A percentile compares a stretch with the other conserved stretches of the same genome.
Evolutionary conservation across 92 coral and sea anemone species (phyloP).

Genomic region (Siderastrea radians): DNA sequence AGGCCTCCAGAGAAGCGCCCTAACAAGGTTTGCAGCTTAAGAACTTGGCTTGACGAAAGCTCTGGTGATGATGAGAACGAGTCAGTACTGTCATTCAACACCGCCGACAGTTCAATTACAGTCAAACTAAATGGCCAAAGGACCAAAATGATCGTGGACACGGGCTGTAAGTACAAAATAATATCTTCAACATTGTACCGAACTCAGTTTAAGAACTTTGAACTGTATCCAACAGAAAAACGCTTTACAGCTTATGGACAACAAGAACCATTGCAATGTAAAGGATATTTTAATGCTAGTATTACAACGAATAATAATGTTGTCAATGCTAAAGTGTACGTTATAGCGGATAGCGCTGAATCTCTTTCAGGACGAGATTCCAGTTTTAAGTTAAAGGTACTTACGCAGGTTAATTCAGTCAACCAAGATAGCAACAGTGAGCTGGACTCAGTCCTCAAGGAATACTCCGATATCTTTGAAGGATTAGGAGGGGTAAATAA

Average conservation of each 20-base stretch:
- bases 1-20: not conserved
- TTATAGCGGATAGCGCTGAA: conserved; percentile 57
- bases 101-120: conserved; percentile 19
- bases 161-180: too few species aligned
- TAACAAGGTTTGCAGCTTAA: not conserved
- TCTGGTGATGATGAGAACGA: conserved; percentile 10
- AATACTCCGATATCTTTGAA: conserved; percentile 38
- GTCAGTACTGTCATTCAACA: conserved; percentile 23
- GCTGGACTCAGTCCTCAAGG: conserved; percentile 36
- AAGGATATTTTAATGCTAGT: conserved; percentile 2
- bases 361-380: conserved; percentile 50
- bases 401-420: conserved; percentile 24
- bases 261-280: not conserved
- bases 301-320: not conserved
- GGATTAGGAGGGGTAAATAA: conserved; percentile 47
- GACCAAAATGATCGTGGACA: too few species aligned
- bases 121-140: not conserved
- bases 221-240: conserved; percentile 49
- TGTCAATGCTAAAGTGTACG: conserved; percentile 37
- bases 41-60: not conserved
- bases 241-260: conserved; percentile 55
- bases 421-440: not conserved
- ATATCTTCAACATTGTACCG: not conserved
- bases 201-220: conserved; percentile 10
- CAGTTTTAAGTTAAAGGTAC: conserved; percentile 27